phyloP scores from a whole-genome alignment of 2,888 invertebrate genomes.

The Trissonchulus latispiculum region DNA sequence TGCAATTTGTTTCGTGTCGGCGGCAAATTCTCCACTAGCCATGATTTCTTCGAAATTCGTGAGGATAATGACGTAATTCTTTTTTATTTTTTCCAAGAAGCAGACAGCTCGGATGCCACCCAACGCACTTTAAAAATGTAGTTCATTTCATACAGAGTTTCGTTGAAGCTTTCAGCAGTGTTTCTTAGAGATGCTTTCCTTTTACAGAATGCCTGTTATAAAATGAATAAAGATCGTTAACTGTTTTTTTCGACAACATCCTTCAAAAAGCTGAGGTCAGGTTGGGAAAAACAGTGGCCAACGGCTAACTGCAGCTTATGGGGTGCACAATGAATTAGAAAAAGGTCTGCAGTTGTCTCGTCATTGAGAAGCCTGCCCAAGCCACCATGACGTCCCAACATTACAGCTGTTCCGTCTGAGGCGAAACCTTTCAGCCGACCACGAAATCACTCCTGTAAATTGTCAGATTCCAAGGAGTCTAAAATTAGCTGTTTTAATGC shows the following conservation, averaged over 20 bases:
- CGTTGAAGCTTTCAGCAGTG: background rate
- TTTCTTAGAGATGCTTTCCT: conserved; percentile 1
- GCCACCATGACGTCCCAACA: conserved; percentile 3
- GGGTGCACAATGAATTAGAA: background rate
- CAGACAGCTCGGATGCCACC: background rate
- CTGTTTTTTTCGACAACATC: background rate
- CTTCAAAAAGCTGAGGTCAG: background rate
- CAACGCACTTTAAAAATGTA: conserved; percentile 13
- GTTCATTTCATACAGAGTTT: background rate
- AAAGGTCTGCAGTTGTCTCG: background rate
- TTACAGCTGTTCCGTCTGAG: conserved; percentile 12
- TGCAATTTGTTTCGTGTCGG: no score
- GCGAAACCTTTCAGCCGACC: background rate
- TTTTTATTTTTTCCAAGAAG: conserved; percentile 12
- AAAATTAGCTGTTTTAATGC: background rate
- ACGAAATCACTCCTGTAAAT: background rate
- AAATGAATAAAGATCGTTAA: conserved; percentile 1
- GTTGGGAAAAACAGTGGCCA: background rate
- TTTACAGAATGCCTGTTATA: conserved; percentile 1
- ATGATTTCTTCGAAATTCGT: background rate
- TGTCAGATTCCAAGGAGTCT: background rate
- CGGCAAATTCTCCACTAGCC: background rate
- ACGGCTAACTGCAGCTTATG: conserved; percentile 4
- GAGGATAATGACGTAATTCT: background rate
- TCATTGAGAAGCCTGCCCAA: background rate